Percentiles rank a stretch among this genome's conserved stretches.
These are phyloP conservation scores for Larimichthys polyactis DNA, from an alignment of 2,113 vertebrate species.

Conservation along the genomic window DNA sequence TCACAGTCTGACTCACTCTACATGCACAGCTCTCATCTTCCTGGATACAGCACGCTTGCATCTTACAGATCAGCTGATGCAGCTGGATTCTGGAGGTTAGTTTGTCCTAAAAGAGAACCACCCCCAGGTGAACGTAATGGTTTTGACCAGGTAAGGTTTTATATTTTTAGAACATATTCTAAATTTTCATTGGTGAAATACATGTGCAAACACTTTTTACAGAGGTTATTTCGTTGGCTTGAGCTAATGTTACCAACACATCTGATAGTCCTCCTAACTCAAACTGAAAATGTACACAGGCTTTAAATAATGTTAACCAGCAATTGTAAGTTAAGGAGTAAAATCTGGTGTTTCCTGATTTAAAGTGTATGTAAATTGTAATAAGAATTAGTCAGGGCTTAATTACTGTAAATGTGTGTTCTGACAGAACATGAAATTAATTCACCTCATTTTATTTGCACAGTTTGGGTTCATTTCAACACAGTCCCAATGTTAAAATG, in stretches of 20 bases:
- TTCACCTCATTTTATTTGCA: too few relatives aligned
- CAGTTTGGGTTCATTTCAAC: too few relatives aligned
- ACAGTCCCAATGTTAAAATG: too few relatives aligned
- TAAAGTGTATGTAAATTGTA: too few relatives aligned
- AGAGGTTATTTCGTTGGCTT: too few relatives aligned
- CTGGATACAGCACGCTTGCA: background rate
- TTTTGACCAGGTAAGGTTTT: background rate
- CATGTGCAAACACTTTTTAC: background rate
- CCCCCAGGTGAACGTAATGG: background rate
- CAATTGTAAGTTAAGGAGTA: too few relatives aligned
- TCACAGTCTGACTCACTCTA: conserved; percentile 44
- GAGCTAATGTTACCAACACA: background rate
- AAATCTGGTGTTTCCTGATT: too few relatives aligned
- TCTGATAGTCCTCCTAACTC: background rate
- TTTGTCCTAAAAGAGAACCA: background rate
- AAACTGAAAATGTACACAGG: background rate
- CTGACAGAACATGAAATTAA: too few relatives aligned
- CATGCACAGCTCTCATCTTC: conserved; percentile 47
- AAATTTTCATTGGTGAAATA: background rate
- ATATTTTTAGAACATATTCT: background rate
- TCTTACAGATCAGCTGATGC: background rate
- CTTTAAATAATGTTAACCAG: too few relatives aligned
- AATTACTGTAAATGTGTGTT: too few relatives aligned
- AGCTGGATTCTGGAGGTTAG: conserved; percentile 19
- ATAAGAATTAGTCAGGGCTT: too few relatives aligned